A percentile compares a stretch with the other conserved stretches of the same genome.
phyloP scores from a whole-genome alignment of 2,113 vertebrate species.

The Oxygymnocypris stewartii region DNA sequence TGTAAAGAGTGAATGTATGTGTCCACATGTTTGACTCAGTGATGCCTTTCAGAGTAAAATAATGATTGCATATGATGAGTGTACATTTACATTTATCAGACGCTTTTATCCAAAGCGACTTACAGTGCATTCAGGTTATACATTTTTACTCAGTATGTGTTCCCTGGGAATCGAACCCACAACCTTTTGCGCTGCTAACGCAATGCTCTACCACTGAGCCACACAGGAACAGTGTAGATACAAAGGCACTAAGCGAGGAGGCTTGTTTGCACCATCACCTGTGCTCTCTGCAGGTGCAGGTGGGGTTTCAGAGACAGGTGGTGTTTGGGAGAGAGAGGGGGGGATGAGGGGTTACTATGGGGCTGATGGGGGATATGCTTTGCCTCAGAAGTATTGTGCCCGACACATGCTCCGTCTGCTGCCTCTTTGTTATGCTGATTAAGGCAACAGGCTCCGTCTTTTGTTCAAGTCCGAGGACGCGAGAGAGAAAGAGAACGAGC shows the following conservation, averaged over 20 bases:
- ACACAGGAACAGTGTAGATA: too few species aligned
- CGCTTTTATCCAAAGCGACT: too few species aligned
- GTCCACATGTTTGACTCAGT: not conserved
- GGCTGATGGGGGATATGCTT: constrained; percentile 48
- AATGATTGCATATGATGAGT: not conserved
- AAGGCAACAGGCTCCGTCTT: constrained; percentile 60
- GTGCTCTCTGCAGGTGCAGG: constrained; percentile 37
- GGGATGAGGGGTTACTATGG: constrained; percentile 23
- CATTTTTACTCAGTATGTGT: too few species aligned
- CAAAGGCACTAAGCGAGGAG: constrained; percentile 15
- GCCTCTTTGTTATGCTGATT: constrained; percentile 84
- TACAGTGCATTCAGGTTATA: too few species aligned
- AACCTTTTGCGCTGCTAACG: too few species aligned
- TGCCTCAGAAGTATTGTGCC: constrained; percentile 63
- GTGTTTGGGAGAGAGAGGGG: not conserved
- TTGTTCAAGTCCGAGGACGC: constrained; percentile 60
- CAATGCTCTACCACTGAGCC: too few species aligned
- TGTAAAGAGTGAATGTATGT: too few species aligned
- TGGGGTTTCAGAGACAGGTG: constrained; percentile 45
- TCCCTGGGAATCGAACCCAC: too few species aligned
- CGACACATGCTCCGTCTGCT: constrained; percentile 65
- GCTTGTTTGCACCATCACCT: not conserved
- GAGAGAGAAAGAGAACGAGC: constrained; percentile 38
- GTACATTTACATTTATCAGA: too few species aligned
- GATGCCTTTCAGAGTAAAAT: not conserved